Evolutionary conservation across 2,888 invertebrate species (phyloP).

Genomic region (Koerneria pararmatus): DNA sequence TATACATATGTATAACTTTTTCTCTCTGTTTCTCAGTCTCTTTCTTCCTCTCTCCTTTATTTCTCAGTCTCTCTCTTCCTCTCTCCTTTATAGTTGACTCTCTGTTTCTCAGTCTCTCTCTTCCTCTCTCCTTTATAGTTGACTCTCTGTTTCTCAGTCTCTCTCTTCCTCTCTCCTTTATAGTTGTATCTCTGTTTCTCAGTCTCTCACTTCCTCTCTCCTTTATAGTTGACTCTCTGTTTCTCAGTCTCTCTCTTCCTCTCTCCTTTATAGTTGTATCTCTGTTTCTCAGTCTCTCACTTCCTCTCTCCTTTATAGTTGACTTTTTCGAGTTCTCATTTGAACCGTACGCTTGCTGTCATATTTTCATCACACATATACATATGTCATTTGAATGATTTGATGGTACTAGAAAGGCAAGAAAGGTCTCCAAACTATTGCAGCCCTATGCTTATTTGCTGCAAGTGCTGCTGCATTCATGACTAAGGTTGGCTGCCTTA

Average conservation of each 20-base stretch:
- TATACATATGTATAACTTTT: neutral
- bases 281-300: neutral
- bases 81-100: neutral
- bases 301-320: neutral
- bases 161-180: conserved; percentile 5
- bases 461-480: too few species aligned
- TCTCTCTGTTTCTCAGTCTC: neutral
- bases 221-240: conserved; percentile 7
- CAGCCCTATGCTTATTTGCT: too few species aligned
- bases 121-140: neutral
- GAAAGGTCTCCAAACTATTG: too few species aligned
- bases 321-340: too few species aligned
- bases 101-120: neutral
- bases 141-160: conserved; percentile 4
- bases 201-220: neutral
- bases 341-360: too few species aligned
- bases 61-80: neutral
- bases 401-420: too few species aligned
- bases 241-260: conserved; percentile 5
- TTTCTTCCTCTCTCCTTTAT: neutral
- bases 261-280: neutral
- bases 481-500: too few species aligned
- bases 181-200: neutral
- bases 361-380: too few species aligned
- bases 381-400: too few species aligned